These are phyloP conservation scores for Drosophila macrothrix DNA, from an alignment of 2,888 invertebrate genomes.

Conservation along the genomic window DNA sequence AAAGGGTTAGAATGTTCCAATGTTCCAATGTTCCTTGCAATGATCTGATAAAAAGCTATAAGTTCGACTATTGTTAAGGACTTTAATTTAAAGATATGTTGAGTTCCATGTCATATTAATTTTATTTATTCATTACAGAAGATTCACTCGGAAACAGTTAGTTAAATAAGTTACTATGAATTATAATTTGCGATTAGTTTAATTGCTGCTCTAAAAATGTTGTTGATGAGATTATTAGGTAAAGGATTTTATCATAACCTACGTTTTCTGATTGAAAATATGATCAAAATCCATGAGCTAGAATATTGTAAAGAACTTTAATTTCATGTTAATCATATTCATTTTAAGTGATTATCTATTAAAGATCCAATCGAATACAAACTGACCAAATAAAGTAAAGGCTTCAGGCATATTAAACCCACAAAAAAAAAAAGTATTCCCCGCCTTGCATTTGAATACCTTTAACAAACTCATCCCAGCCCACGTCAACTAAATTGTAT, in stretches of 20 bases:
- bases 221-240: background rate
- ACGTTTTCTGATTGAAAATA: background rate
- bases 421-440: background rate
- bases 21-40: too few species aligned
- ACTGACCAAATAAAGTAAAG: background rate
- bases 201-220: background rate
- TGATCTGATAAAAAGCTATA: background rate
- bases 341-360: background rate
- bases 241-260: background rate
- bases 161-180: background rate
- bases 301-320: background rate
- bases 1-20: constrained; percentile 6
- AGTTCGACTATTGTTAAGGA: background rate
- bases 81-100: background rate
- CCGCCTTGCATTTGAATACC: background rate
- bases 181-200: background rate
- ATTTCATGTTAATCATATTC: background rate
- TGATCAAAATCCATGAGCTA: background rate
- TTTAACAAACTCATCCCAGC: background rate
- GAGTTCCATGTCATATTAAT: background rate
- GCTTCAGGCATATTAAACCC: too few species aligned
- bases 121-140: background rate
- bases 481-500: background rate
- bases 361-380: background rate
- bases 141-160: background rate